Percentiles rank a stretch among this genome's conserved stretches.
These are phyloP conservation scores for Channa striata DNA, from an alignment of 2,797 vertebrate genomes.

Conservation along the genomic window DNA sequence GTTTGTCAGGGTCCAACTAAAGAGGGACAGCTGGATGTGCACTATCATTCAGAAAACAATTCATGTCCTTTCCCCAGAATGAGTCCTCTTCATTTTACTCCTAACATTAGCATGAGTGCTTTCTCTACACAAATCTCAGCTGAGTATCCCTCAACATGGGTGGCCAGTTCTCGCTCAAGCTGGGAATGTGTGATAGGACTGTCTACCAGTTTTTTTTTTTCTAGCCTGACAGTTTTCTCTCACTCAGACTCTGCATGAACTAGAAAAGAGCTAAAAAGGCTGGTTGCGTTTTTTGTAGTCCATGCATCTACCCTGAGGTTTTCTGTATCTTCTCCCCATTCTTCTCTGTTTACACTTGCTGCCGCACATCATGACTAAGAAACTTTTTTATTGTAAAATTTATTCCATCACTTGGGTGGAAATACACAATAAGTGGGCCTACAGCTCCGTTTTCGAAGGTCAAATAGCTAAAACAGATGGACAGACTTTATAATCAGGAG, in stretches of 20 bases:
- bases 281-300: slow-evolving; percentile 45
- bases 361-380: slow-evolving; percentile 47
- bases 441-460: slow-evolving; percentile 64
- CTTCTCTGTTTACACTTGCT: slow-evolving; percentile 32
- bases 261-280: slow-evolving; percentile 46
- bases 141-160: slow-evolving; percentile 68
- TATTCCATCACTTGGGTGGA: slow-evolving; percentile 49
- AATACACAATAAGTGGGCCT: slow-evolving; percentile 54
- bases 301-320: slow-evolving; percentile 42
- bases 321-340: slow-evolving; percentile 17
- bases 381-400: slow-evolving; percentile 55
- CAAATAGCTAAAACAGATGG: slow-evolving; percentile 50
- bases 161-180: slow-evolving; percentile 68
- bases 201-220: slow-evolving; percentile 34
- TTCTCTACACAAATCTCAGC: slow-evolving; percentile 50
- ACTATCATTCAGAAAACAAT: slow-evolving; percentile 32
- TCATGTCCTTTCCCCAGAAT: slow-evolving; percentile 22
- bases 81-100: slow-evolving; percentile 41
- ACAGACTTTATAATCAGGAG: slow-evolving; percentile 50
- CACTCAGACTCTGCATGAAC: slow-evolving; percentile 48
- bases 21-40: slow-evolving; percentile 25
- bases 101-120: slow-evolving; percentile 47
- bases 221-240: slow-evolving; percentile 48
- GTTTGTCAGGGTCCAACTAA: slow-evolving; percentile 24
- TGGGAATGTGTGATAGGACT: slow-evolving; percentile 73